These are phyloP conservation scores for Papilio aristodemus DNA, from an alignment of 1,140 invertebrate species.

Conservation along the genomic window DNA sequence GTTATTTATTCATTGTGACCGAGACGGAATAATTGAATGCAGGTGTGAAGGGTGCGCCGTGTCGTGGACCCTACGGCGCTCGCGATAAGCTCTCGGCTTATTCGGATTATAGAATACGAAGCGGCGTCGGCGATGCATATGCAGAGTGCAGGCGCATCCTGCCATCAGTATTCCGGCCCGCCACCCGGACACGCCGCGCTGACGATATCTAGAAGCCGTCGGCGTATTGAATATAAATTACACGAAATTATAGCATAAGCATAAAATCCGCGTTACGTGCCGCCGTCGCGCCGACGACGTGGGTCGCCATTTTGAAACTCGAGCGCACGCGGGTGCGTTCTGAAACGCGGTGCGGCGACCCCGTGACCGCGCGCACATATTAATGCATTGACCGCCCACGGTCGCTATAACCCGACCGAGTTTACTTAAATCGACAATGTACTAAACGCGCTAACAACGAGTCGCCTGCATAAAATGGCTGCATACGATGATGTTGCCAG, in stretches of 20 bases:
- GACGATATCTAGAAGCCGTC: constrained; percentile 61
- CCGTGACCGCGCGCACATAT: constrained; percentile 71
- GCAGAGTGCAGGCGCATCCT: constrained; percentile 55
- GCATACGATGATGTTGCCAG: constrained; percentile 51
- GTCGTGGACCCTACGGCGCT: constrained; percentile 12
- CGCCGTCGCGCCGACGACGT: constrained; percentile 40
- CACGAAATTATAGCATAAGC: constrained; percentile 72
- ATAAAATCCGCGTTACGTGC: constrained; percentile 62
- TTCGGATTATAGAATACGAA: constrained; percentile 41
- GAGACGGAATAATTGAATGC: constrained; percentile 14
- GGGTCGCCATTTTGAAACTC: constrained; percentile 54
- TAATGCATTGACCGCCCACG: constrained; percentile 74
- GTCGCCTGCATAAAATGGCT: constrained; percentile 38
- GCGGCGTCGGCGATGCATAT: constrained; percentile 52
- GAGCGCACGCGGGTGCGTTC: constrained; percentile 48
- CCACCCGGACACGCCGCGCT: constrained; percentile 64
- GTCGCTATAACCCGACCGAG: constrained; percentile 56
- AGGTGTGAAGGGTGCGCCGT: not conserved
- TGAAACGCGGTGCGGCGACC: constrained; percentile 61
- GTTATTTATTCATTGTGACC: constrained; percentile 25
- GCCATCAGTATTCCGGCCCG: constrained; percentile 59
- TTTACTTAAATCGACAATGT: constrained; percentile 52
- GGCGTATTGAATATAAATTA: constrained; percentile 75
- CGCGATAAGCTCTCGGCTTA: constrained; percentile 26
- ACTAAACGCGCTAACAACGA: constrained; percentile 42